These are phyloP conservation scores for Caenorhabditis imperialis DNA, from an alignment of 2,888 invertebrate genomes.

Conservation along the genomic window DNA sequence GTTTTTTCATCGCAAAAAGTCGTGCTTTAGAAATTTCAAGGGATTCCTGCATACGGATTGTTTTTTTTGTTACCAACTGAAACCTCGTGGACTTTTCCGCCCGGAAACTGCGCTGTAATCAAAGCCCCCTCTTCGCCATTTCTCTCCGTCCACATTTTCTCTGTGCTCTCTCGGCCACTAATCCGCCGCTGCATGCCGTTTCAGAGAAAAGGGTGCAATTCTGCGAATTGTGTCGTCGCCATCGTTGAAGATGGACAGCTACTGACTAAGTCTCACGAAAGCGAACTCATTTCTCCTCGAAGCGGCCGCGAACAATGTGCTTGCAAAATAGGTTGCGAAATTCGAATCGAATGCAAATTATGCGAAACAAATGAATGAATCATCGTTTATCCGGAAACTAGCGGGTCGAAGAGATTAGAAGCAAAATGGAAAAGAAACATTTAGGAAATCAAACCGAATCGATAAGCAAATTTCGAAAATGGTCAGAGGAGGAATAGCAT, in stretches of 20 bases:
- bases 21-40: no score
- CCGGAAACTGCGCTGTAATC: conserved; percentile 8
- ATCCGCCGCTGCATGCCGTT: conserved; percentile 25
- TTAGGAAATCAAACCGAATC: conserved; percentile 9
- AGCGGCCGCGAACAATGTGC: no score
- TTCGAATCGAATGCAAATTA: no score
- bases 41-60: no score
- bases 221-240: conserved; percentile 17
- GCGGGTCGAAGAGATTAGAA: neutral
- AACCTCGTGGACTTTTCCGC: conserved; percentile 2
- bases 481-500: conserved; percentile 21
- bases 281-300: neutral
- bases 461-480: conserved; percentile 25
- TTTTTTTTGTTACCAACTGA: neutral
- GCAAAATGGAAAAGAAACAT: conserved; percentile 9
- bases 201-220: conserved; percentile 29
- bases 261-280: neutral
- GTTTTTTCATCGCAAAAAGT: no score
- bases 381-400: no score
- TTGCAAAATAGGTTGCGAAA: no score
- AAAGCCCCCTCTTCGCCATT: conserved; percentile 7
- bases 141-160: neutral
- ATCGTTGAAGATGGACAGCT: neutral
- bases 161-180: conserved; percentile 24
- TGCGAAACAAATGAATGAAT: no score